These are phyloP conservation scores for Notocelia uddmanniana DNA, from an alignment of 2,888 invertebrate genomes.

Conservation along the genomic window DNA sequence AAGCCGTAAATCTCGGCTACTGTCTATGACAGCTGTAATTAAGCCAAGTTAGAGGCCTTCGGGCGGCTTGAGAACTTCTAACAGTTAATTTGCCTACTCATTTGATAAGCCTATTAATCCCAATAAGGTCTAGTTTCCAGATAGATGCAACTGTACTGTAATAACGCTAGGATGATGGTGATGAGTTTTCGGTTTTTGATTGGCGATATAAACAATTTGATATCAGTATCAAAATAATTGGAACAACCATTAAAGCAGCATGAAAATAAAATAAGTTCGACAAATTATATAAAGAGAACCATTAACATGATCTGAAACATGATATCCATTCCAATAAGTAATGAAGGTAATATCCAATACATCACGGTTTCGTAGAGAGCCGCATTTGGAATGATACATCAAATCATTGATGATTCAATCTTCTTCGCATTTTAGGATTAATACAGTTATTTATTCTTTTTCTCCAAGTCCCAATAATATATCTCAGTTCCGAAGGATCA, in stretches of 20 bases:
- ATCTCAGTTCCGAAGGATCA: constrained; percentile 30
- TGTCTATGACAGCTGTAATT: no score
- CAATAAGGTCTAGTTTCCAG: no score
- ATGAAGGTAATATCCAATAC: neutral
- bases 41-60: no score
- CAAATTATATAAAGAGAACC: no score
- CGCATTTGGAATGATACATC: constrained; percentile 1
- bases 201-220: neutral
- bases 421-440: constrained; percentile 6
- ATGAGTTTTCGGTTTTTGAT: neutral
- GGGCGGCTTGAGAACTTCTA: no score
- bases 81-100: no score
- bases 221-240: neutral
- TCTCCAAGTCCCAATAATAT: constrained; percentile 9
- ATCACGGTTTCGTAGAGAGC: constrained; percentile 1
- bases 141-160: no score
- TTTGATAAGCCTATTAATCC: no score
- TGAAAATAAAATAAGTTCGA: no score
- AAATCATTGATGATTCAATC: constrained; percentile 1
- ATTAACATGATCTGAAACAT: neutral
- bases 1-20: no score
- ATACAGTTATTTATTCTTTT: neutral
- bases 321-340: neutral
- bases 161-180: no score
- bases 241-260: no score